A percentile compares a stretch with the other conserved stretches of the same genome.
These are phyloP conservation scores for Alligator sinensis DNA, from an alignment of 2,113 vertebrate genomes.

Conservation along the genomic window DNA sequence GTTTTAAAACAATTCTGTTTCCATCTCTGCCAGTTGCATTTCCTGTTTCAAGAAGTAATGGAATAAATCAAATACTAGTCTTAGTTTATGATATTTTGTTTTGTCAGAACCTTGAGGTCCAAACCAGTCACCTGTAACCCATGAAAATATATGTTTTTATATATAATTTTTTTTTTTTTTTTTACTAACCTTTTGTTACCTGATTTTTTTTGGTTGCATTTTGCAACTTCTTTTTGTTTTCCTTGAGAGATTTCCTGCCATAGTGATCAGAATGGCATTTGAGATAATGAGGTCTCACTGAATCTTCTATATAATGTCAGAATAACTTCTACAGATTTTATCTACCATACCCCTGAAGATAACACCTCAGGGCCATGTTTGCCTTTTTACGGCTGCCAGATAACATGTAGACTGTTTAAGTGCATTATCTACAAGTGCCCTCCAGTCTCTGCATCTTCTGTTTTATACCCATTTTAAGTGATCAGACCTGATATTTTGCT, in stretches of 20 bases:
- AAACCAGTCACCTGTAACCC: not conserved
- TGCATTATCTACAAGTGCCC: conserved; percentile 68
- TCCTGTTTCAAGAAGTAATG: not conserved
- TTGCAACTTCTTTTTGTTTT: conserved; percentile 58
- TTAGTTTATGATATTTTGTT: not conserved
- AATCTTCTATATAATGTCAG: conserved; percentile 73
- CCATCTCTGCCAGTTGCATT: not conserved
- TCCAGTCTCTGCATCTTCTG: conserved; percentile 69
- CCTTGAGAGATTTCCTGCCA: conserved; percentile 52
- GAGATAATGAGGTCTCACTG: conserved; percentile 75
- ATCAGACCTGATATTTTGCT: conserved; percentile 74
- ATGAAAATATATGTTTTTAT: not conserved
- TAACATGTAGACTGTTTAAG: conserved; percentile 67
- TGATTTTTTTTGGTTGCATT: not conserved
- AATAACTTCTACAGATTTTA: conserved; percentile 70
- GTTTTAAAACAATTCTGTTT: not conserved
- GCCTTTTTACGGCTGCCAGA: conserved; percentile 74
- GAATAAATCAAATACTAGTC: not conserved
- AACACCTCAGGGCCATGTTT: conserved; percentile 71
- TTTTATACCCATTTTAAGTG: conserved; percentile 73
- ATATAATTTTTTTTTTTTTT: not conserved
- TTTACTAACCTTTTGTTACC: not conserved
- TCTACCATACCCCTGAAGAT: conserved; percentile 65
- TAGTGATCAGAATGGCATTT: conserved; percentile 69
- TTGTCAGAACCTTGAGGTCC: not conserved